Conservation (phyloP, 1,140 invertebrate genomes). For the Cherax destructor region DNA sequence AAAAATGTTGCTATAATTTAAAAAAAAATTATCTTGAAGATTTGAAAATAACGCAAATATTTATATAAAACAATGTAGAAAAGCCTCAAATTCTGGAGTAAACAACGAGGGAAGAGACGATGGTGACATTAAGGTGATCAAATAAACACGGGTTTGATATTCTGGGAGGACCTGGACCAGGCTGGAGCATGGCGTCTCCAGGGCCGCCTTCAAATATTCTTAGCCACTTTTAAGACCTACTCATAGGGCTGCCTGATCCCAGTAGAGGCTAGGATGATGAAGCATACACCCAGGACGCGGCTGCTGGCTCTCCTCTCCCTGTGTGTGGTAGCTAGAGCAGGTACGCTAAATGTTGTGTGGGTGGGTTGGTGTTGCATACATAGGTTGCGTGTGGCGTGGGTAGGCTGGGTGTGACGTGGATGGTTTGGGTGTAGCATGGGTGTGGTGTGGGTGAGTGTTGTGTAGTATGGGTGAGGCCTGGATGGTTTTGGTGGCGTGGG, state of each 20-base stretch:
- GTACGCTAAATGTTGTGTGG: not conserved
- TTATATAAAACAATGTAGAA: too few relatives aligned
- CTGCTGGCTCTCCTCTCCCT: slow-evolving; percentile 18
- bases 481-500: too few relatives aligned
- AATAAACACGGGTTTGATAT: not conserved
- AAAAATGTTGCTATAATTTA: too few relatives aligned
- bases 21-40: too few relatives aligned
- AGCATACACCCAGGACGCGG: not conserved
- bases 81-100: too few relatives aligned
- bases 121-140: too few relatives aligned
- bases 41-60: too few relatives aligned
- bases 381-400: not conserved
- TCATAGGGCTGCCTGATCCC: too few relatives aligned
- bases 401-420: not conserved
- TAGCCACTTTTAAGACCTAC: too few relatives aligned
- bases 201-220: not conserved
- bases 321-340: slow-evolving; percentile 10
- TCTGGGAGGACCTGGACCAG: not conserved
- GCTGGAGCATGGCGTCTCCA: not conserved
- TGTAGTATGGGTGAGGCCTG: not conserved
- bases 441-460: too few relatives aligned
- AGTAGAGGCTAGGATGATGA: too few relatives aligned
- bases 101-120: too few relatives aligned
- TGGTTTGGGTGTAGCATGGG: not conserved
- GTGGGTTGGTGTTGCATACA: not conserved